Evolutionary conservation across 2,888 invertebrate species (phyloP), one percentile per base, ranked within the genome.

Genomic region (Drosophila prostipennis): DNA sequence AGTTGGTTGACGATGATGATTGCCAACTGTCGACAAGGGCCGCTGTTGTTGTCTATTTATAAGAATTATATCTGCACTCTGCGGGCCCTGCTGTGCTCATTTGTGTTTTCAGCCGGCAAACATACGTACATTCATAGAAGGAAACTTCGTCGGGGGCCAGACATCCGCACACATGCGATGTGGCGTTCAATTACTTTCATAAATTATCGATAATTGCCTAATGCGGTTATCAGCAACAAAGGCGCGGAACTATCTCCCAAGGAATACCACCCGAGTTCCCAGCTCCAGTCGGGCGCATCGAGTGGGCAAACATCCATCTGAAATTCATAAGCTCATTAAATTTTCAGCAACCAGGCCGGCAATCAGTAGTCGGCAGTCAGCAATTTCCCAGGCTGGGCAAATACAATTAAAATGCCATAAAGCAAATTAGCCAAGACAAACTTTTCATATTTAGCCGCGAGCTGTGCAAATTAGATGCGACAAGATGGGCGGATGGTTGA

Each of bases 381-480:
- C 72, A 72, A 45, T 72, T 72, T 72, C 63, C 51, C 56, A 32
- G 58, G 75, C 74, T 59, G 65, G 59, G 78, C 69, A 84, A 84
- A 84, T 83, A 87, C 86, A 84, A 84, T 84, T 84, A 84, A 84
- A 84, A 87, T 83, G 78, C 80, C 84, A 87, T 84, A 84, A 87
- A 87, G 79, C 77, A 84, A 84, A 84, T 84, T 84, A 87, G 86
- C 86, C 84, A 82, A 72, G 87, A 76, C 80, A 84, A 84, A 87
- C 77, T 82, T 85, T 86, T 87, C 77, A 87, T 82, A 79, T 81
- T 81, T 64, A 72, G 79, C 77, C 76, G 82, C 75, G 75, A 74
- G 82, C 77, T 79, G 64, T 65, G 76, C 74, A 84, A 87, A 87
- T 87, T 78, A 77, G 74, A 73, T 53, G 67, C 74, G 79, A 59